Base-by-base conservation (phyloP, 2,888 invertebrate species). In the Drosophila phalerata region DNA sequence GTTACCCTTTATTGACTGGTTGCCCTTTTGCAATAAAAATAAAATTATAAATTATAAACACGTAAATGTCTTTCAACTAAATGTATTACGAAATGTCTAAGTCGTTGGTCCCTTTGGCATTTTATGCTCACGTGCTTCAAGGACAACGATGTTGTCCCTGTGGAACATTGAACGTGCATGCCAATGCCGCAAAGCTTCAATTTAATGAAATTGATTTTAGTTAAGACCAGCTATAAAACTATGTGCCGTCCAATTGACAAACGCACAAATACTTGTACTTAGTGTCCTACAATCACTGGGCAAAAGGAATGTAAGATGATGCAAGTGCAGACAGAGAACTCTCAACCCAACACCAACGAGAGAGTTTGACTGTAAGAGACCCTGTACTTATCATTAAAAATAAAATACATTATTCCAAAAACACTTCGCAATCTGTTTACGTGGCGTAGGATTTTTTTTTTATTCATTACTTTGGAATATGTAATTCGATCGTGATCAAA, bases 201-300 rank as follows among this genome's bases (percentile, higher is more conserved):
- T 78, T 76, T 67, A 85, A 77, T 74, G 55, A 72, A 82, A 77
- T 82, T 65, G 79, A 82, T 75, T 85, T 82, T 63, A 71, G 68
- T 70, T 63, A 69, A 79, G 80, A 60, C 71, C 61, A 68, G 47
- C 57, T 73, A 69, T 71, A 69, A 71, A 79, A 85, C 85, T 79
- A 77, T 73, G 60, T 57, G 51, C 67, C 34, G 38, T 11, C 40
- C 38, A 34, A 57, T 8, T 65, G 56, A 58, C 48, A 42, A 45
- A 58, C 61, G 42, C 45, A 60, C 61, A 37, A 57, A 62, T 53
- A 43, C 48, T 32, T 25, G 37, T 45, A 42, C 63, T 52, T 55
- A 37, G 42, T 43, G 13, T 43, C 56, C 57, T 47, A 30, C 66
- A 67, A 53, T 60, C 48, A 58, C 19, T 60, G 61, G 40, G 38